Base-by-base conservation (phyloP, 1,140 invertebrate genomes). In the Diplogasteroides magnus region DNA sequence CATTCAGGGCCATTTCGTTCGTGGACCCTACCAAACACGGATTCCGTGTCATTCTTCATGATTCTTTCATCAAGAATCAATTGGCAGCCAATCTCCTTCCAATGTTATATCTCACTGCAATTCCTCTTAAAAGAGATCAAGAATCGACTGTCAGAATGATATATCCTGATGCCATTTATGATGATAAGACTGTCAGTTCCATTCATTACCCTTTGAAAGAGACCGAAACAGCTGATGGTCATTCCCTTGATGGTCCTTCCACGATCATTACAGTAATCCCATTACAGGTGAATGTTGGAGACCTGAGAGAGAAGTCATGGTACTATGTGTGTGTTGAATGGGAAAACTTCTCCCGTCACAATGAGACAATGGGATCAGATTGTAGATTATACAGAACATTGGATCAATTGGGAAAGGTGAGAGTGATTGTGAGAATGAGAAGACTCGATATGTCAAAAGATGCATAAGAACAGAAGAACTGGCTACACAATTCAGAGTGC, bases 321-420 rank as follows among this genome's bases (percentile, higher is more conserved):
- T 70, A 70, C 68, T 69, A 57, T 31, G 66, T 70, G 65, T 70
- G 68, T 58, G 28, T 70, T 57, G 68, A 70, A 64, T 70, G 64
- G 65, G 68, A 70, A 64, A 70, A 70, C 37, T 29, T 70, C 13
- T 68, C 66, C 27, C 66, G 68, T 6, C 68, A 70, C 67, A 70
- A 70, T 58, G 68, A 70, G 31, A 70, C 68, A n/a, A 70, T 64
- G 3, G 68, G 68, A 63, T 63, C 66, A 29, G 66, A 68, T 29
- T 70, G 68, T 31, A 32, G 66, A 48, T n/a, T 68, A 31, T 70
- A 64, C 37, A 63, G 66, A 6, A 70, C 68, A 6, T 37, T 70
- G 3, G 68, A 70, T 58, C 26, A 37, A 32, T 66, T 70, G 26
- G 68, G 68, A 15, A 70, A 70, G 68, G 29, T 64, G n/a, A n/a